Evolutionary conservation across 2,888 invertebrate species (phyloP).

Genomic region (Sinopyrophorus schimmeli): DNA sequence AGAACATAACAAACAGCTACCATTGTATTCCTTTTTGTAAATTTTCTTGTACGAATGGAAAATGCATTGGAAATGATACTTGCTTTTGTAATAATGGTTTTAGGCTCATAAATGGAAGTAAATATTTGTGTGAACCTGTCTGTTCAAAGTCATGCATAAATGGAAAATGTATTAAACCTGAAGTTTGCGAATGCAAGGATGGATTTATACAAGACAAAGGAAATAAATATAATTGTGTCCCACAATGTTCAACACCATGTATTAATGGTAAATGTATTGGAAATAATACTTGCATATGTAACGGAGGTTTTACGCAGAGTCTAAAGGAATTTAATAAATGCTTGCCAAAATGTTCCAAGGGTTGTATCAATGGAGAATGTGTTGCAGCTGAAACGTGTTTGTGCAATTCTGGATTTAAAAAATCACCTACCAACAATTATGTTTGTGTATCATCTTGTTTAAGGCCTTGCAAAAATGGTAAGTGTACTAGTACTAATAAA

Average conservation of each 20-base stretch:
- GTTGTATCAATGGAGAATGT: constrained; percentile 69
- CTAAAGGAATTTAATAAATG: constrained; percentile 53
- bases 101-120: constrained; percentile 8
- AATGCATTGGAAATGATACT: constrained; percentile 39
- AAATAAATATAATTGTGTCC: constrained; percentile 34
- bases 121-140: constrained; percentile 38
- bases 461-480: constrained; percentile 68
- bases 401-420: constrained; percentile 38
- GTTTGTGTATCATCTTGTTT: constrained; percentile 68
- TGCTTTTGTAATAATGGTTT: constrained; percentile 36
- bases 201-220: constrained; percentile 37
- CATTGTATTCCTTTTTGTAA: constrained; percentile 46
- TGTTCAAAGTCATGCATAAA: constrained; percentile 50
- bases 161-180: constrained; percentile 56
- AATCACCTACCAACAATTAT: constrained; percentile 51
- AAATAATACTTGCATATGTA: constrained; percentile 55
- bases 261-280: constrained; percentile 41
- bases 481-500: constrained; percentile 61
- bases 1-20: constrained; percentile 36
- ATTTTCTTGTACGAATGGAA: constrained; percentile 53
- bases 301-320: constrained; percentile 63
- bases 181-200: constrained; percentile 47
- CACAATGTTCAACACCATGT: constrained; percentile 35
- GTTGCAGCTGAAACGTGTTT: constrained; percentile 59
- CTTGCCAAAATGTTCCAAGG: constrained; percentile 68